Evolutionary conservation across 2,797 vertebrate species (phyloP), one percentile per base, ranked within the genome.

Genomic region (Eutrigla gurnardus): DNA sequence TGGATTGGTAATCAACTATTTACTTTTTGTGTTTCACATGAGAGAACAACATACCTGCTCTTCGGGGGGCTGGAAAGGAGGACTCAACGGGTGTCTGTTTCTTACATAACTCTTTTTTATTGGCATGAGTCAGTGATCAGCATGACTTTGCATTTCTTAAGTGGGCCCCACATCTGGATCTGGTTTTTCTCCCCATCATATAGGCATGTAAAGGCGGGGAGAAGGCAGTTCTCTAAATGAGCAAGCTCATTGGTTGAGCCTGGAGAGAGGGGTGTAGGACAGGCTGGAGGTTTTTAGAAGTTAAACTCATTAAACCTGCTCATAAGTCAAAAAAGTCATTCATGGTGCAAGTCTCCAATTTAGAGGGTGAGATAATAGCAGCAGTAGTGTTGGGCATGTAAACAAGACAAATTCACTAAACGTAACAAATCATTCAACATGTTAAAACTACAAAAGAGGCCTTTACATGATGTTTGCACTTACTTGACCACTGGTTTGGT

Each of bases 1-100:
- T 96, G 0, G 97, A 99, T 42, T 99, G 98, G 98, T 99, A n/a
- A 47, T 47, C 5, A 33, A 47, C 7, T 17, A 3, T 14, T 64
- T 63, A n/a, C n/a, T 62, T 39, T 8, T 35, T 25, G 17, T 54
- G 32, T 37, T 50, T 42, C 15, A 59, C 45, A 54, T 14, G 35
- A 25, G 33, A 47, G 10, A 14, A 55, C n/a, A 61, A 59, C 61
- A 58, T n/a, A 45, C 7, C 42, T 60, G 57, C n/a, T 63, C n/a
- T 40, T 50, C 18, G 70, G n/a, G 52, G 3, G 25, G 43, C 6
- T 37, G 43, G 49, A 49, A n/a, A 50, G 65, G 61, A 43, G 65
- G 70, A 58, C 40, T 50, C 12, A 60, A 33, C 68, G 11, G 15
- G n/a, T 17, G 42, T 65, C 12, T 57, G 50, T 10, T 47, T 80